Evolutionary conservation across 2,888 invertebrate genomes (phyloP), one percentile per base, ranked within the genome.

Genomic region (Cephus runcator): DNA sequence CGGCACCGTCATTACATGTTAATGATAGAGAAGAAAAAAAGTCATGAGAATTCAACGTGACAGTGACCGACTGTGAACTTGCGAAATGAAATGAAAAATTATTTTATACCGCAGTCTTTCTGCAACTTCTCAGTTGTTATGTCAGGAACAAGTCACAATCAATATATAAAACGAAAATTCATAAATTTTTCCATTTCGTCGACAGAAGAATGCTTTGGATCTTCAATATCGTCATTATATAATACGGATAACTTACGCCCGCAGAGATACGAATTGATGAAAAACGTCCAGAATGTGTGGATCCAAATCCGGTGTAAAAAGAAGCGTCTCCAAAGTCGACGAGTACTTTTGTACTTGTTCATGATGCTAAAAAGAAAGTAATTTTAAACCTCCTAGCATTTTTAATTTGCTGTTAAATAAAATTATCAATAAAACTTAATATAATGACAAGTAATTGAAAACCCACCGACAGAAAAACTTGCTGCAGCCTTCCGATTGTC

Each of bases 341-440:
- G 98, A 97, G 93, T 98, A 99, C 90, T 98, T 97, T 93, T 98
- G 98, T 34, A 99, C 98, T 94, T 99, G 98, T 89, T 98, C 98
- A 91, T 98, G 97, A 92, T 99, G 98, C 98, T 99, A 93, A 69
- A 95, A 94, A 86, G 85, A 87, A 86, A 85, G 86, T 69, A 31
- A 15, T 35, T 69, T 34, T 15, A 12, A 30, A 76, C 73, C 79
- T 69, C 30, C 12, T 23, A 15, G 30, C n/a, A 36, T 34, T 35
- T 71, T 73, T n/a, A 36, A 35, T 33, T 4, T 73, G 34, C 40
- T 23, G 75, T 81, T n/a, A 4, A 77, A 75, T 69, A 79, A 75
- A 76, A 80, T 76, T 77, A 75, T 75, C 73, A 75, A 40, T 12
- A 12, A 33, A 40, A 71, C 68, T 30, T 34, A 69, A 73, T 56